These are phyloP conservation scores for Caenorhabditis imperialis DNA, from an alignment of 2,888 invertebrate genomes.

Conservation along the genomic window DNA sequence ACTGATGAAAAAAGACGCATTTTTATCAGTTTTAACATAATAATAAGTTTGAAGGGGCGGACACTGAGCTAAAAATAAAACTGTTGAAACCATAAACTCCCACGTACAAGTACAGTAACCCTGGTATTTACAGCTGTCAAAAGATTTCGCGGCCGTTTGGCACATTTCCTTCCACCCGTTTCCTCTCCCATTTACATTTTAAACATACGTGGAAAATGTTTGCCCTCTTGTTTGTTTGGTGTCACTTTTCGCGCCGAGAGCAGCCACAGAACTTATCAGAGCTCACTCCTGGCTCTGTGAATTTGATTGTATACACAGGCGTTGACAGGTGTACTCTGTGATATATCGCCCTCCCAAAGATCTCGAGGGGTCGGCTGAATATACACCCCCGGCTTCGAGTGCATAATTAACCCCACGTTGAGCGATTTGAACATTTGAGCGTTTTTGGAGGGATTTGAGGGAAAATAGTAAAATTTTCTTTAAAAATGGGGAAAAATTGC, in stretches of 20 bases:
- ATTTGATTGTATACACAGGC: slow-evolving; percentile 51
- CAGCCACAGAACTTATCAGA: slow-evolving; percentile 53
- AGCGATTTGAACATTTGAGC: not conserved
- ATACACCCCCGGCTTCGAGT: not conserved
- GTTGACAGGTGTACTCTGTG: slow-evolving; percentile 44
- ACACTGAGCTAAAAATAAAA: too few species aligned
- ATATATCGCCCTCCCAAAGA: slow-evolving; percentile 22
- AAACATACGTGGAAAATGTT: slow-evolving; percentile 50
- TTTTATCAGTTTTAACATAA: too few species aligned
- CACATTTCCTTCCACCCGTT: slow-evolving; percentile 5
- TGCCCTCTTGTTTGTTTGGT: slow-evolving; percentile 34
- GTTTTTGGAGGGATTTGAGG: too few species aligned
- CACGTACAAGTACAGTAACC: too few species aligned
- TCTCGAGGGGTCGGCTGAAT: not conserved
- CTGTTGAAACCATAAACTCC: too few species aligned
- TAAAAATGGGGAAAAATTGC: too few species aligned
- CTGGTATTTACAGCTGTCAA: slow-evolving; percentile 45
- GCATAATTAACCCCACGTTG: slow-evolving; percentile 1
- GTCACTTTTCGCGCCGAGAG: slow-evolving; percentile 39
- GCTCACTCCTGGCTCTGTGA: slow-evolving; percentile 31
- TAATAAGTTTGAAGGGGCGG: too few species aligned
- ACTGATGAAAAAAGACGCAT: too few species aligned
- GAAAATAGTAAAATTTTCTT: too few species aligned
- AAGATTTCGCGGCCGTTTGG: slow-evolving; percentile 38
- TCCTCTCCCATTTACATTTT: slow-evolving; percentile 44